Evolutionary conservation across 2,888 invertebrate genomes (phyloP).

Genomic region (Amphipyra tragopoginis): DNA sequence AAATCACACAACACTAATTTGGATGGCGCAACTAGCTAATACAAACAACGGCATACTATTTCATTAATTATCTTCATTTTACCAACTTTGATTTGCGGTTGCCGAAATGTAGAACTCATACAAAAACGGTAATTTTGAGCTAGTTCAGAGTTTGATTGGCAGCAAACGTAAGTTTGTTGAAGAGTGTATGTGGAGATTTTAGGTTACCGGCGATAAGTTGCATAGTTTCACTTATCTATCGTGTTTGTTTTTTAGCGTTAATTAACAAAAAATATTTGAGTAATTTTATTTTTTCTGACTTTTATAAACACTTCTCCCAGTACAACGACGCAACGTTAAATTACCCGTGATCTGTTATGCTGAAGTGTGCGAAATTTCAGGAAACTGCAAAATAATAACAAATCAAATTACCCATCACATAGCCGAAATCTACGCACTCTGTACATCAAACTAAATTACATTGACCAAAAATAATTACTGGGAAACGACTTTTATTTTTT

Average conservation of each 20-base stretch:
- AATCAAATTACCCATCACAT: no score
- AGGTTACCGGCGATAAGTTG: slow-evolving; percentile 17
- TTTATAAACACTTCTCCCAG: no score
- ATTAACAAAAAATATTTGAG: slow-evolving; percentile 11
- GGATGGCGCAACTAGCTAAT: slow-evolving; percentile 33
- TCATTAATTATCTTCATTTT: slow-evolving; percentile 39
- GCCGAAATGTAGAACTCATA: slow-evolving; percentile 24
- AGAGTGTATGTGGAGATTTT: slow-evolving; percentile 14
- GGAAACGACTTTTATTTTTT: no score
- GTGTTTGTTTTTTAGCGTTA: slow-evolving; percentile 3
- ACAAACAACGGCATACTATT: slow-evolving; percentile 43
- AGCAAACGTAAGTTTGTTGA: slow-evolving; percentile 17
- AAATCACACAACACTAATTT: slow-evolving; percentile 24
- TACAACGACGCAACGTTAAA: no score
- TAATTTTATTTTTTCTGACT: slow-evolving; percentile 4
- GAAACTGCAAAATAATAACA: no score
- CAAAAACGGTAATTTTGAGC: background rate
- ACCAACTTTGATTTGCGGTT: slow-evolving; percentile 18
- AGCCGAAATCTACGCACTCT: no score
- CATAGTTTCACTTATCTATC: slow-evolving; percentile 14
- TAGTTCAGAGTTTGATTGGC: background rate
- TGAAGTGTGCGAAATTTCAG: no score
- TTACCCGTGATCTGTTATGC: no score
- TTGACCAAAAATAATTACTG: no score
- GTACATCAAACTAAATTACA: no score